A percentile compares a stretch with the other conserved stretches of the same genome.
phyloP scores from a whole-genome alignment of 35 echinoderm and acorn worm genomes.

The Stichopus chloronotus region DNA sequence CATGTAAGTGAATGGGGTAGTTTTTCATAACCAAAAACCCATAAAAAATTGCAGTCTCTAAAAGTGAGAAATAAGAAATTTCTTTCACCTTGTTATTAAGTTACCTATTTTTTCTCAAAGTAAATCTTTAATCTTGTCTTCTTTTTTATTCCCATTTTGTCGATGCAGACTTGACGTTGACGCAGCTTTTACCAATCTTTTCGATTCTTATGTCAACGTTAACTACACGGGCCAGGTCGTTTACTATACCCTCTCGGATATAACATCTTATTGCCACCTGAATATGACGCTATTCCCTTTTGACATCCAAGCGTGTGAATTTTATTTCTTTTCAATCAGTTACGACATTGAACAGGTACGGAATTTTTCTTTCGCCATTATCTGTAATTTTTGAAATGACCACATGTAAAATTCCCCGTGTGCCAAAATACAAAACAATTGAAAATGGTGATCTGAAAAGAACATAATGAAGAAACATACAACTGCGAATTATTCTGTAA shows the following conservation, averaged over 20 bases:
- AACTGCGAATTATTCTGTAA: background rate
- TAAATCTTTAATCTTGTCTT: too few relatives aligned
- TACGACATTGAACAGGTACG: slow-evolving; percentile 41
- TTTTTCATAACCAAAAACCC: too few relatives aligned
- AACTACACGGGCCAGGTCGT: background rate
- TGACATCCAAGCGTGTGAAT: background rate
- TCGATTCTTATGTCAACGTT: slow-evolving; percentile 4
- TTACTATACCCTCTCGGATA: background rate
- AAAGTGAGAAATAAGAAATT: too few relatives aligned
- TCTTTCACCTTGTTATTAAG: too few relatives aligned
- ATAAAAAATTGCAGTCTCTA: too few relatives aligned
- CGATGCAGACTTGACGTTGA: too few relatives aligned
- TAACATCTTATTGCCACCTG: slow-evolving; percentile 6
- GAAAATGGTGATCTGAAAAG: background rate
- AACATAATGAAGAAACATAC: background rate
- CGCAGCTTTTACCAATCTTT: background rate
- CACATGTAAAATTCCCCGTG: too few relatives aligned
- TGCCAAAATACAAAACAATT: background rate
- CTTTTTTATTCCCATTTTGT: too few relatives aligned
- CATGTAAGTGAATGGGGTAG: too few relatives aligned
- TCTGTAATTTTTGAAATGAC: too few relatives aligned
- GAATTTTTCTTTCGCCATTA: too few relatives aligned
- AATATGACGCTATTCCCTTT: slow-evolving; percentile 30
- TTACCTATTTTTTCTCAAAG: too few relatives aligned
- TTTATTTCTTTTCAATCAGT: background rate